phyloP scores from a whole-genome alignment of 2,113 vertebrate genomes.

The Neogobius melanostomus region DNA sequence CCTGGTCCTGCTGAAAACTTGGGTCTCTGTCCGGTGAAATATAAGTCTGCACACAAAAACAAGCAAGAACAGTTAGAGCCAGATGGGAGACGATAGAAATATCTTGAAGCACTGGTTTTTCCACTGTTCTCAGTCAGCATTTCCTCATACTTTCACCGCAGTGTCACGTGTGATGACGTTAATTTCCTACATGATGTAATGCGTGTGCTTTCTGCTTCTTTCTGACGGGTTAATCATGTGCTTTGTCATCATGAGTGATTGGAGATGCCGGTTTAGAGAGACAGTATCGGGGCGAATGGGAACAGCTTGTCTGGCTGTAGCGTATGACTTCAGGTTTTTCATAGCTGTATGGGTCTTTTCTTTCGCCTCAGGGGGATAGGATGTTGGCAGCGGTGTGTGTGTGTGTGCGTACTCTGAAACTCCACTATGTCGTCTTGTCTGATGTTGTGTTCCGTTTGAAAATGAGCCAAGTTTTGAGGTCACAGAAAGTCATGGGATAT shows the following conservation, averaged over 20 bases:
- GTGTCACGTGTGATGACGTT: not conserved
- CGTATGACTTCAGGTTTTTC: conserved; percentile 31
- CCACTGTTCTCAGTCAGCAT: not conserved
- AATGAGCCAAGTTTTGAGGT: conserved; percentile 42
- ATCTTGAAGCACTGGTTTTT: not conserved
- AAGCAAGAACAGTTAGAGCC: no score
- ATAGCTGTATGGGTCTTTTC: conserved; percentile 21
- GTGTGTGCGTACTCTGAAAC: not conserved
- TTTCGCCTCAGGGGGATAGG: conserved; percentile 28
- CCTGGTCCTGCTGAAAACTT: no score
- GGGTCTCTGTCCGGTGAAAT: no score
- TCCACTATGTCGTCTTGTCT: conserved; percentile 1
- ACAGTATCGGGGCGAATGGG: conserved; percentile 29
- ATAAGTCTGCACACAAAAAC: no score
- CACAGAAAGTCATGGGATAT: conserved; percentile 25
- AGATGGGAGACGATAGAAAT: no score
- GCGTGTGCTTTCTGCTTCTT: not conserved
- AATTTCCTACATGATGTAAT: not conserved
- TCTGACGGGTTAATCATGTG: conserved; percentile 7
- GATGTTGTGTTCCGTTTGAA: conserved; percentile 36
- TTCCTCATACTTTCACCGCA: not conserved
- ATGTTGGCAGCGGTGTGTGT: conserved; percentile 13
- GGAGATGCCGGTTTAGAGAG: conserved; percentile 14
- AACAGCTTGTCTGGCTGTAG: conserved; percentile 28
- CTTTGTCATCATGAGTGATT: conserved; percentile 22